A percentile compares a stretch with the other conserved stretches of the same genome.
Conservation (phyloP, 2,888 invertebrate species). For the Harmothoe impar region DNA sequence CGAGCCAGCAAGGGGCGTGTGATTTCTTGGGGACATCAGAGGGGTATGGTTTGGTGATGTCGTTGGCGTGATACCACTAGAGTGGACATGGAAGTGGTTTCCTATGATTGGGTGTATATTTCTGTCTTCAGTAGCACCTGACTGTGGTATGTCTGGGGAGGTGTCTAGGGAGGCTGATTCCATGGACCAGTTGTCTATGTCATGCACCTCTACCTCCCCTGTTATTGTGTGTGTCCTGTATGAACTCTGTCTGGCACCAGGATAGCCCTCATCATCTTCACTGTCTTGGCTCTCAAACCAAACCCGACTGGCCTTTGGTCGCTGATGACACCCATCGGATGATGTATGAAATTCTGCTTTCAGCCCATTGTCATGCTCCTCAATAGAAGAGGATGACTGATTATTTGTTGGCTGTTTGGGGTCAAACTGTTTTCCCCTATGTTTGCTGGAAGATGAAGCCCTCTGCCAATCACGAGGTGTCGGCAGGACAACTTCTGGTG, state of each 20-base stretch:
- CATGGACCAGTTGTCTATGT: conserved; percentile 1
- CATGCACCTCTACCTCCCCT: background rate
- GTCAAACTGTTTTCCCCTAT: background rate
- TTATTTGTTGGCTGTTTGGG: background rate
- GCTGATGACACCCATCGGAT: background rate
- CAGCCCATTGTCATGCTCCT: too few species aligned
- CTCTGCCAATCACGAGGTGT: background rate
- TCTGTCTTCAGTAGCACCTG: background rate
- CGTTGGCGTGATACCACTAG: too few species aligned
- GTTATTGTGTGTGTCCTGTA: background rate
- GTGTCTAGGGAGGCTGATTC: background rate
- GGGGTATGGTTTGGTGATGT: too few species aligned
- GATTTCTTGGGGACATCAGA: too few species aligned
- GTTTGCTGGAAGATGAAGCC: background rate
- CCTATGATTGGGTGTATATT: too few species aligned
- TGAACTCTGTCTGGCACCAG: background rate
- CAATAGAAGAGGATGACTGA: too few species aligned
- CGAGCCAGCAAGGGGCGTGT: too few species aligned
- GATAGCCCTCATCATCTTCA: background rate
- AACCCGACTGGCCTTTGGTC: background rate
- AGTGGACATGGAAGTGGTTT: too few species aligned
- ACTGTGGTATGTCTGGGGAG: background rate
- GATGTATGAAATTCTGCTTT: too few species aligned
- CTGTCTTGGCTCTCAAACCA: background rate
- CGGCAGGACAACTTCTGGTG: background rate